Base-by-base conservation (phyloP, 1,140 invertebrate genomes). In the Drosophila bifasciata region DNA sequence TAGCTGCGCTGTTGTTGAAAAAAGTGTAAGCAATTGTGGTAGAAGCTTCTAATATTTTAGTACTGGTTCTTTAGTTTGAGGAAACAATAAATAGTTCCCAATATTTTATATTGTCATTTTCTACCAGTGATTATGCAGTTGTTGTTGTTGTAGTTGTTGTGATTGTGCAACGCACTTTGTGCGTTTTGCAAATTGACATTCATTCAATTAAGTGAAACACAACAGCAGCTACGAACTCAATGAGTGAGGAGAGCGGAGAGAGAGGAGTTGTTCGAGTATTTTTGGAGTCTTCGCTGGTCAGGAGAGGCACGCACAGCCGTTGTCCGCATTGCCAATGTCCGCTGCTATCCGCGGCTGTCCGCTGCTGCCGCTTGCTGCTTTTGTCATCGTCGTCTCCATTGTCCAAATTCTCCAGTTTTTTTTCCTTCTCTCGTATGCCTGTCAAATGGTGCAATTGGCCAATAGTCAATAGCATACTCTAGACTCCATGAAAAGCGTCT, bases 111-210 rank as follows among this genome's bases (percentile, higher is more conserved):
- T n/a, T n/a, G n/a, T n/a, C n/a, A n/a, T n/a, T n/a, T n/a, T n/a
- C n/a, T n/a, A n/a, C n/a, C n/a, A n/a, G n/a, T n/a, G n/a, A n/a
- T n/a, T n/a, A n/a, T n/a, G n/a, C n/a, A n/a, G n/a, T n/a, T n/a
- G n/a, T n/a, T 21, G 28, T 19, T 21, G 25, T 32, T 5, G 62
- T 8, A 16, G 64, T 45, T 70, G 60, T 60, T 45, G 56, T 49
- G 21, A 44, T 90, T 90, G 79, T 79, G 79, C 76, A 90, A 88
- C 88, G 88, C 88, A 89, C 57, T 85, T 79, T 89, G 70, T 86
- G 83, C 83, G 77, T 88, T 88, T 81, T 74, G n/a, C 84, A 90
- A 90, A 89, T 89, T 89, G 89, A 91, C 89, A 84, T 91, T 36
- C 89, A 90, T 91, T 91, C 85, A 91, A 89, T 91, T 90, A 91